Evolutionary conservation across 2,888 invertebrate species (phyloP).

Genomic region (Apamea sordens): DNA sequence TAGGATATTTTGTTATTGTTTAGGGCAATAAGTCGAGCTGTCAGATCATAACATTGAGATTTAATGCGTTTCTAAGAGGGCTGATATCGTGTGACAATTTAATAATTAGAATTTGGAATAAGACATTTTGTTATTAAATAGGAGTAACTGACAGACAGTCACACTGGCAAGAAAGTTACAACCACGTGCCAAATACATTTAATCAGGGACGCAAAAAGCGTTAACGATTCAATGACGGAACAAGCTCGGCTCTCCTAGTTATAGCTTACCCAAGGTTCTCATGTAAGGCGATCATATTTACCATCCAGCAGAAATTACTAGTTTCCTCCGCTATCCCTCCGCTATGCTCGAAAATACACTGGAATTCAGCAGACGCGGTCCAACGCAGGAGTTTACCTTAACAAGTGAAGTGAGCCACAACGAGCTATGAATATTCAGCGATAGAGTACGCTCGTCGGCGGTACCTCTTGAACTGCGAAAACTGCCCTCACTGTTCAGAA

Average conservation of each 20-base stretch:
- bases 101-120: too few relatives aligned
- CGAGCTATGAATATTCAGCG: slow-evolving; percentile 15
- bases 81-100: too few relatives aligned
- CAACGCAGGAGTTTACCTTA: background rate
- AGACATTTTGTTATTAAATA: too few relatives aligned
- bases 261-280: background rate
- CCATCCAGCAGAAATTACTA: slow-evolving; percentile 12
- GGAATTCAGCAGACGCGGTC: background rate
- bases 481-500: too few relatives aligned
- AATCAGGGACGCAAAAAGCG: background rate
- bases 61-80: too few relatives aligned
- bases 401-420: background rate
- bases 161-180: background rate
- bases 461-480: background rate
- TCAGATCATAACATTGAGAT: too few relatives aligned
- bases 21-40: too few relatives aligned
- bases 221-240: background rate
- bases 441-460: background rate
- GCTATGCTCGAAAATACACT: background rate
- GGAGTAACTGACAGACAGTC: too few relatives aligned
- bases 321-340: background rate
- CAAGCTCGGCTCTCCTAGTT: background rate
- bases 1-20: too few relatives aligned
- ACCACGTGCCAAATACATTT: background rate
- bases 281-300: background rate